Conservation (phyloP, 2,888 invertebrate species). For the Ferrisia virgata region DNA sequence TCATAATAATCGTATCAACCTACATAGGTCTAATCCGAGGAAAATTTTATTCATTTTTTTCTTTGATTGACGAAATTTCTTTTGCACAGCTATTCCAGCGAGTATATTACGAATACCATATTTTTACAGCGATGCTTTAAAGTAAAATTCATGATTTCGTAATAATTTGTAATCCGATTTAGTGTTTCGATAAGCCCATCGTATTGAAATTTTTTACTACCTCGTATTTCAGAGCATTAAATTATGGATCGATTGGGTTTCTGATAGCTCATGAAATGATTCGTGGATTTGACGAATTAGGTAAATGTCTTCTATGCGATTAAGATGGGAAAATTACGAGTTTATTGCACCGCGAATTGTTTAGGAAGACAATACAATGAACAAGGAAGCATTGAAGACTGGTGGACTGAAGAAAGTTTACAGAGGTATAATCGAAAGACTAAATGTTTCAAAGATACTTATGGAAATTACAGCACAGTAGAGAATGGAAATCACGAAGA, state of each 20-base stretch:
- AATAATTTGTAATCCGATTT: no score
- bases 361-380: slow-evolving; percentile 78
- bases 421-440: slow-evolving; percentile 66
- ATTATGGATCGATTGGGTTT: slow-evolving; percentile 6
- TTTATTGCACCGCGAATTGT: not conserved
- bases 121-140: slow-evolving; percentile 65
- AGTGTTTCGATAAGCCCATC: no score
- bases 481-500: slow-evolving; percentile 49
- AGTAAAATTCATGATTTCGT: slow-evolving; percentile 55
- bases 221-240: not conserved
- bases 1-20: no score
- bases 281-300: slow-evolving; percentile 54
- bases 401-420: slow-evolving; percentile 70
- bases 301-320: slow-evolving; percentile 76
- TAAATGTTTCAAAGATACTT: slow-evolving; percentile 70
- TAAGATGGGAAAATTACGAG: not conserved
- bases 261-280: slow-evolving; percentile 20
- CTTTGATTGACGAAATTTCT: not conserved
- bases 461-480: slow-evolving; percentile 64
- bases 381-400: slow-evolving; percentile 72
- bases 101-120: slow-evolving; percentile 58
- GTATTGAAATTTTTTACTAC: not conserved
- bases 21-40: no score
- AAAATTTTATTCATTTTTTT: no score
- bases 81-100: slow-evolving; percentile 56